Conservation (phyloP, 2,113 vertebrate species). For the Anguilla japonica region DNA sequence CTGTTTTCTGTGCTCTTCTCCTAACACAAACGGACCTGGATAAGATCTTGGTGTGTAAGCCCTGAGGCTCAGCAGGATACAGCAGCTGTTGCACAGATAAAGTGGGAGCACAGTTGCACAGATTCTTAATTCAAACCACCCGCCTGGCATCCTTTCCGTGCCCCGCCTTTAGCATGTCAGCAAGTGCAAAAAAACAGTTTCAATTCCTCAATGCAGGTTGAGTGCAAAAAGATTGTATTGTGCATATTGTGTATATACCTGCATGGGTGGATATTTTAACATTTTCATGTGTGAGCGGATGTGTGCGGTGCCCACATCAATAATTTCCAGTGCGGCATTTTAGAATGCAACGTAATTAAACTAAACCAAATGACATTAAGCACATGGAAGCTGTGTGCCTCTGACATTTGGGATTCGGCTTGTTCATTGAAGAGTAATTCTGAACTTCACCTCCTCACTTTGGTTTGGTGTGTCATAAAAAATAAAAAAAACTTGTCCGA, state of each 20-base stretch:
- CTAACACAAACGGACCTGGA: constrained; percentile 14
- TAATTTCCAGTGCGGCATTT: constrained; percentile 59
- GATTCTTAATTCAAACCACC: neutral
- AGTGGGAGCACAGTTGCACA: neutral
- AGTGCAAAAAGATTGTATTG: neutral
- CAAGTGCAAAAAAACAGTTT: neutral
- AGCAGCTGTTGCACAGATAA: neutral
- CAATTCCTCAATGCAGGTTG: neutral
- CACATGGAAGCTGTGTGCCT: neutral
- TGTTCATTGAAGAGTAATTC: neutral
- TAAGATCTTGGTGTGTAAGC: constrained; percentile 19
- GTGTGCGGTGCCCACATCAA: neutral
- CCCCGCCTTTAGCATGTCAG: neutral
- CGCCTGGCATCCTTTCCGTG: neutral
- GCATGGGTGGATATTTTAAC: neutral
- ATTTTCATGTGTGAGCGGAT: neutral
- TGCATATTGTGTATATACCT: neutral
- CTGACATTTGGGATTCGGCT: neutral
- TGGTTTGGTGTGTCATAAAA: neutral
- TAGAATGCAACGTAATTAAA: neutral
- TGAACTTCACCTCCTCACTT: neutral
- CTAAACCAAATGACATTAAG: neutral
- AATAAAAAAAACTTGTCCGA: neutral
- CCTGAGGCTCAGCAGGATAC: neutral
- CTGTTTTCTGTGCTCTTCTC: constrained; percentile 15